These are phyloP conservation scores for Micrasema longulum DNA, from an alignment of 1,140 invertebrate species.

Conservation along the genomic window DNA sequence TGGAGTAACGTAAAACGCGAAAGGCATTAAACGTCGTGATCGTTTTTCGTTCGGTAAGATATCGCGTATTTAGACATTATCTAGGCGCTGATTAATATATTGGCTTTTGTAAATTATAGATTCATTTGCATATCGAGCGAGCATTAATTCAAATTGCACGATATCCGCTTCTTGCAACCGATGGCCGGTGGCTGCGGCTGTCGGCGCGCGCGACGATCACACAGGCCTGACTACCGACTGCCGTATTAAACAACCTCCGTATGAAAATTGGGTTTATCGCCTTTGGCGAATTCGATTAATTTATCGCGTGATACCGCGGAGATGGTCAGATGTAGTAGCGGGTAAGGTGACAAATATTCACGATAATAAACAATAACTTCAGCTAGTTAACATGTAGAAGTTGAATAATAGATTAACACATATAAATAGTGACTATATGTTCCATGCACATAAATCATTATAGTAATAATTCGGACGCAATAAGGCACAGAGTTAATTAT, in stretches of 20 bases:
- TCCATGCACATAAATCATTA: background rate
- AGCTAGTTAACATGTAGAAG: background rate
- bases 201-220: background rate
- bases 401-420: background rate
- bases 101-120: conserved; percentile 6
- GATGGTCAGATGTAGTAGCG: background rate
- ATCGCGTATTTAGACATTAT: conserved; percentile 13
- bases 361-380: background rate
- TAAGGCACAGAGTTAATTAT: background rate
- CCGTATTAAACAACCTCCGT: background rate
- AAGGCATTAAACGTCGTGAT: background rate
- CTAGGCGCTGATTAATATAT: conserved; percentile 16
- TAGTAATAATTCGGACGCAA: background rate
- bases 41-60: conserved; percentile 16
- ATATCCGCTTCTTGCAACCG: conserved; percentile 25
- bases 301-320: conserved; percentile 11
- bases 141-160: conserved; percentile 8
- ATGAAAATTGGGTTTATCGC: conserved; percentile 25
- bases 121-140: conserved; percentile 18
- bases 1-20: background rate
- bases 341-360: background rate
- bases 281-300: conserved; percentile 11
- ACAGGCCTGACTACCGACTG: background rate
- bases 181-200: too few species aligned
- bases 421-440: background rate